Percentiles rank a stretch among this genome's conserved stretches.
phyloP scores from a whole-genome alignment of 35 echinoderm and acorn worm genomes.

The Apostichopus parvimensis region DNA sequence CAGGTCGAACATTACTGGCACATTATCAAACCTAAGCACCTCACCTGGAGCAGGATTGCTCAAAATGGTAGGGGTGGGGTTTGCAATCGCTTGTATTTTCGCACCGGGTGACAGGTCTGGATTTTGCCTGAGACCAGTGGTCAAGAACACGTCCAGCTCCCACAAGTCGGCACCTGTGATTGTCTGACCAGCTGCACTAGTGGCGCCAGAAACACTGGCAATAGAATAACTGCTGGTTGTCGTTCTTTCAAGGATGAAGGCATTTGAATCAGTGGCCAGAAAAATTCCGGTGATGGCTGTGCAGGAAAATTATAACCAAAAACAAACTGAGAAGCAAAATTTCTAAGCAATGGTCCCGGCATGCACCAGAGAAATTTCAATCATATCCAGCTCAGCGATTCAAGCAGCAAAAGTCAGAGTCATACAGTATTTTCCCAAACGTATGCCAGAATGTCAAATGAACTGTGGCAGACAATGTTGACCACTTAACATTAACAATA shows the following conservation, averaged over 20 bases:
- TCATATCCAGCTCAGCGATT: no score
- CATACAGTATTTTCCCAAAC: no score
- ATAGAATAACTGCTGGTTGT: background rate
- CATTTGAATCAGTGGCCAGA: background rate
- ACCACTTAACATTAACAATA: no score
- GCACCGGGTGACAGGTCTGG: background rate
- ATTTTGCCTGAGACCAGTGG: background rate
- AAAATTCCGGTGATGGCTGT: background rate
- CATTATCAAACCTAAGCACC: background rate
- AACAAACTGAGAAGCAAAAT: no score
- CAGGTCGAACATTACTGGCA: background rate
- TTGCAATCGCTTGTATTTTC: background rate
- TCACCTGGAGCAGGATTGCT: background rate
- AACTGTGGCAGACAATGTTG: no score
- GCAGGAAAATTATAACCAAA: no score
- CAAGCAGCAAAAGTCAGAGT: no score
- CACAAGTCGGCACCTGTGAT: background rate
- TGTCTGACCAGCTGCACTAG: background rate
- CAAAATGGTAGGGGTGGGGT: background rate
- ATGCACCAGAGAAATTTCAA: no score
- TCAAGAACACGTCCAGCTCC: conserved; percentile 24
- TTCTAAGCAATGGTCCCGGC: no score
- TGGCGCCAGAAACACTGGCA: background rate
- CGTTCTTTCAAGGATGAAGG: background rate
- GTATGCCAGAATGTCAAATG: no score